Conservation (phyloP, 2,888 invertebrate genomes). For the Nomada hirtipes region DNA sequence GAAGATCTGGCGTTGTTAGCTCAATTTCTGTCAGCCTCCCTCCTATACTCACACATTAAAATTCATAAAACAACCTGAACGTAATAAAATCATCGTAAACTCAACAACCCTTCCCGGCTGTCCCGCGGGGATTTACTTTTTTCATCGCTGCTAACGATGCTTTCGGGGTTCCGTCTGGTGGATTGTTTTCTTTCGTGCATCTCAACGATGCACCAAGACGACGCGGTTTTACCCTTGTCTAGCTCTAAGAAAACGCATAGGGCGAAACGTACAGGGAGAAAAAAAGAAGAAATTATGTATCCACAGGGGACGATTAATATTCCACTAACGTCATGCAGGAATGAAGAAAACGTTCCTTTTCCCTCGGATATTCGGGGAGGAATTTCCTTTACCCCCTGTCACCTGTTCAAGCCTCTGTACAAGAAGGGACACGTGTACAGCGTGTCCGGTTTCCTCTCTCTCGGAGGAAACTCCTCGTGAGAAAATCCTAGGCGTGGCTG, state of each 20-base stretch:
- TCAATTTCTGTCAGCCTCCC: no score
- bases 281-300: slow-evolving; percentile 34
- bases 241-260: slow-evolving; percentile 36
- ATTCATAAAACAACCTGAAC: neutral
- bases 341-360: neutral
- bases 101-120: neutral
- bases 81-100: neutral
- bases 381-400: slow-evolving; percentile 14
- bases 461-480: neutral
- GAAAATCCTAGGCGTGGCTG: neutral
- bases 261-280: neutral
- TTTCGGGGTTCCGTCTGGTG: neutral
- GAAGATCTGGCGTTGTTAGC: no score
- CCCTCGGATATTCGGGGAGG: neutral
- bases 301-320: slow-evolving; percentile 46
- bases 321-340: neutral
- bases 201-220: slow-evolving; percentile 25
- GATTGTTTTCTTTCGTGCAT: slow-evolving; percentile 36
- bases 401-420: slow-evolving; percentile 25
- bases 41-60: no score
- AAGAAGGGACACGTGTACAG: neutral
- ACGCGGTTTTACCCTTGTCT: neutral
- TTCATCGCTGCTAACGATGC: slow-evolving; percentile 14
- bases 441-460: slow-evolving; percentile 13
- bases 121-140: slow-evolving; percentile 26